These are phyloP conservation scores for Saccopteryx leptura DNA, from an alignment of 2,113 vertebrate genomes.

Conservation along the genomic window DNA sequence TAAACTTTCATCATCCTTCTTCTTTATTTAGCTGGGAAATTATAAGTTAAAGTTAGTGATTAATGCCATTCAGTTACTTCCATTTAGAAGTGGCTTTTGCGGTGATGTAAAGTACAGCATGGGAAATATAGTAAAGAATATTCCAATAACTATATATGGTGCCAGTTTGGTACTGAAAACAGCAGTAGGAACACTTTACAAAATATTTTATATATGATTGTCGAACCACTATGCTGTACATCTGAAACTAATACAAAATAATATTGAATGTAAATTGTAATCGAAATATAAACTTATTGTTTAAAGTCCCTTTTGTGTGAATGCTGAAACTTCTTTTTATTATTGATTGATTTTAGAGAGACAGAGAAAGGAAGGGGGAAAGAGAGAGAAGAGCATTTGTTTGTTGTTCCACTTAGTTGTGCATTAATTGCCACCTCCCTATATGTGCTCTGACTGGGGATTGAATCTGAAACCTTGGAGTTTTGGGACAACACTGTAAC, in stretches of 20 bases:
- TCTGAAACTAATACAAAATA: not conserved
- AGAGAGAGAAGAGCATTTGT: too few relatives aligned
- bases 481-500: too few relatives aligned
- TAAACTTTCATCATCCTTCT: not conserved
- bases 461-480: too few relatives aligned
- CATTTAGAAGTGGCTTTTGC: not conserved
- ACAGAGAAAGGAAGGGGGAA: too few relatives aligned
- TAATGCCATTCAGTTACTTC: not conserved
- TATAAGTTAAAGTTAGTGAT: constrained; percentile 14
- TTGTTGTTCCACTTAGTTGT: too few relatives aligned
- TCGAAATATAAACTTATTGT: not conserved
- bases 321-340: not conserved
- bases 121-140: not conserved
- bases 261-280: not conserved
- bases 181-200: too few relatives aligned
- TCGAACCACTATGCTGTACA: not conserved
- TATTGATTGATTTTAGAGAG: too few relatives aligned
- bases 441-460: too few relatives aligned
- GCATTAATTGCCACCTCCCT: too few relatives aligned
- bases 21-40: not conserved
- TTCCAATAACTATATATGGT: too few relatives aligned
- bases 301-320: not conserved
- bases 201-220: not conserved
- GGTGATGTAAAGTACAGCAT: not conserved
- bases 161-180: too few relatives aligned